Conservation (phyloP, 2,113 vertebrate species). For the Caranx ignobilis region DNA sequence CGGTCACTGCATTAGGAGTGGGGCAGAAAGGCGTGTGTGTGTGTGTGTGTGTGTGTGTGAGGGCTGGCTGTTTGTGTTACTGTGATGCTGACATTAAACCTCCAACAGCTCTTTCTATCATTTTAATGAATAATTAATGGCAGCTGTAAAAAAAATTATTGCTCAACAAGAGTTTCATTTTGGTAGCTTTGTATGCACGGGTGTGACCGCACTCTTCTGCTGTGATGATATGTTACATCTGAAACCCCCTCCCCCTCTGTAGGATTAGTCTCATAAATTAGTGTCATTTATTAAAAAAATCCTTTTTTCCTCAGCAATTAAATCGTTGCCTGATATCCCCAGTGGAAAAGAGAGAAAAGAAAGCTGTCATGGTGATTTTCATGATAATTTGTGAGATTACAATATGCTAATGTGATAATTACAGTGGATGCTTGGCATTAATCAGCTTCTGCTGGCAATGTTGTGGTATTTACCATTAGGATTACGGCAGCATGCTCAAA, state of each 20-base stretch:
- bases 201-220: background rate
- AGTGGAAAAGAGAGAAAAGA: slow-evolving; percentile 52
- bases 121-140: slow-evolving; percentile 64
- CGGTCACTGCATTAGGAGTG: slow-evolving; percentile 58
- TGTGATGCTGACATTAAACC: slow-evolving; percentile 52
- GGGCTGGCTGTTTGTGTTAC: slow-evolving; percentile 22
- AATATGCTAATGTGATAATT: slow-evolving; percentile 84
- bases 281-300: slow-evolving; percentile 23
- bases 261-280: slow-evolving; percentile 58
- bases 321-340: slow-evolving; percentile 49
- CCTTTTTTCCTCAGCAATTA: slow-evolving; percentile 23
- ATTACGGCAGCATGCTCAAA: slow-evolving; percentile 40
- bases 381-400: slow-evolving; percentile 80
- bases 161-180: slow-evolving; percentile 1
- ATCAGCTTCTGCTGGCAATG: slow-evolving; percentile 65
- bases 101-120: slow-evolving; percentile 26
- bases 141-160: slow-evolving; percentile 36
- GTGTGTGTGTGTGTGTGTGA: slow-evolving; percentile 35
- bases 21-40: background rate
- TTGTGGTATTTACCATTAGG: slow-evolving; percentile 62
- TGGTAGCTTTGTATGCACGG: background rate
- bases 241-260: background rate
- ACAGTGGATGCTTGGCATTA: slow-evolving; percentile 70
- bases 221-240: slow-evolving; percentile 1
- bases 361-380: slow-evolving; percentile 73